A percentile compares a stretch with the other conserved stretches of the same genome.
These are phyloP conservation scores for Bombyx mori DNA, from an alignment of 1,140 invertebrate species.

Conservation along the genomic window ASM3026992v2 NC_085133.1:4031501-4032000, in stretches of 20 bases:
- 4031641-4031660: slow-evolving; percentile 22
- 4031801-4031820: slow-evolving; percentile 47
- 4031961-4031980: slow-evolving; percentile 67
- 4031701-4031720: slow-evolving; percentile 39
- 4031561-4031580: slow-evolving; percentile 4
- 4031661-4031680: slow-evolving; percentile 29
- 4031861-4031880: slow-evolving; percentile 57
- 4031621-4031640: slow-evolving; percentile 7
- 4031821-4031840: slow-evolving; percentile 63
- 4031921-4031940: slow-evolving; percentile 44
- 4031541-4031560: slow-evolving; percentile 14
- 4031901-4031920: slow-evolving; percentile 49
- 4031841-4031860: slow-evolving; percentile 45
- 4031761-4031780: slow-evolving; percentile 37
- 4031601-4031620: slow-evolving; percentile 1
- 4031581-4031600: slow-evolving; percentile 22
- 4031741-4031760: slow-evolving; percentile 42
- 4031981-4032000: slow-evolving; percentile 62
- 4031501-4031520: slow-evolving; percentile 19
- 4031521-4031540: slow-evolving; percentile 24
- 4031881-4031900: slow-evolving; percentile 52
- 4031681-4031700: slow-evolving; percentile 52
- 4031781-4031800: slow-evolving; percentile 46
- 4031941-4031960: slow-evolving; percentile 68
- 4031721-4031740: slow-evolving; percentile 63